Evolutionary conservation across 2,888 invertebrate genomes (phyloP).

Genomic region (Mimas tiliae): DNA sequence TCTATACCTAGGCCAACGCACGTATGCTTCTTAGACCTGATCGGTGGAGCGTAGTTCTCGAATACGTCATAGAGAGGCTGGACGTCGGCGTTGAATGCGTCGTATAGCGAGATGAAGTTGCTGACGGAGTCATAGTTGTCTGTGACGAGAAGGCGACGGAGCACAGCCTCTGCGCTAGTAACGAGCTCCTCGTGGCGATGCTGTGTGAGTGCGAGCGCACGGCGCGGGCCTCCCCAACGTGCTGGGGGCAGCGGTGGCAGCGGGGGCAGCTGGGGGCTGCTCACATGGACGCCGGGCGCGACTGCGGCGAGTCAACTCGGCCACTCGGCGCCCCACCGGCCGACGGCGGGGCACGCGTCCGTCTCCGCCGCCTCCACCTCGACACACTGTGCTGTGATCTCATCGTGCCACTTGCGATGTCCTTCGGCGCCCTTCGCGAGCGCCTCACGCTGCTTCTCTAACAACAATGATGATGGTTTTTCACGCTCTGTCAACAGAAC

Average conservation of each 20-base stretch:
- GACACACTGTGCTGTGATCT: slow-evolving; percentile 55
- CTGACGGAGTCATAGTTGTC: slow-evolving; percentile 96
- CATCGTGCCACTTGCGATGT: slow-evolving; percentile 58
- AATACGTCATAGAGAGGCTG: slow-evolving; percentile 88
- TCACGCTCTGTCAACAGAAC: slow-evolving; percentile 87
- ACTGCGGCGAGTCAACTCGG: slow-evolving; percentile 97
- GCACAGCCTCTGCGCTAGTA: slow-evolving; percentile 90
- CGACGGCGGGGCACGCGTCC: slow-evolving; percentile 90
- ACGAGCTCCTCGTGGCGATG: slow-evolving; percentile 91
- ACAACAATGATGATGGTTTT: slow-evolving; percentile 87
- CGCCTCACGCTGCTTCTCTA: slow-evolving; percentile 87
- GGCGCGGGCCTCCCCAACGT: slow-evolving; percentile 55
- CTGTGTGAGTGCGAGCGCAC: slow-evolving; percentile 54
- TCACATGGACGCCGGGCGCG: slow-evolving; percentile 59
- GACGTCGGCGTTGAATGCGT: slow-evolving; percentile 86
- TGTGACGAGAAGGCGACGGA: slow-evolving; percentile 91
- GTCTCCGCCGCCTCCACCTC: slow-evolving; percentile 83
- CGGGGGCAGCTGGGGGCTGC: slow-evolving; percentile 54
- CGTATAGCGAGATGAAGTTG: slow-evolving; percentile 90
- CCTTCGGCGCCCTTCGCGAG: slow-evolving; percentile 83
- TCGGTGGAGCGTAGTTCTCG: slow-evolving; percentile 90
- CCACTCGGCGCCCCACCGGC: slow-evolving; percentile 97
- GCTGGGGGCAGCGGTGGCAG: slow-evolving; percentile 56
- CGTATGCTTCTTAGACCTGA: slow-evolving; percentile 91
- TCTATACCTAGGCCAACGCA: slow-evolving; percentile 93